These are phyloP conservation scores for Murina feae DNA, from an alignment of 2,113 vertebrate genomes.

Conservation along the genomic window DNA sequence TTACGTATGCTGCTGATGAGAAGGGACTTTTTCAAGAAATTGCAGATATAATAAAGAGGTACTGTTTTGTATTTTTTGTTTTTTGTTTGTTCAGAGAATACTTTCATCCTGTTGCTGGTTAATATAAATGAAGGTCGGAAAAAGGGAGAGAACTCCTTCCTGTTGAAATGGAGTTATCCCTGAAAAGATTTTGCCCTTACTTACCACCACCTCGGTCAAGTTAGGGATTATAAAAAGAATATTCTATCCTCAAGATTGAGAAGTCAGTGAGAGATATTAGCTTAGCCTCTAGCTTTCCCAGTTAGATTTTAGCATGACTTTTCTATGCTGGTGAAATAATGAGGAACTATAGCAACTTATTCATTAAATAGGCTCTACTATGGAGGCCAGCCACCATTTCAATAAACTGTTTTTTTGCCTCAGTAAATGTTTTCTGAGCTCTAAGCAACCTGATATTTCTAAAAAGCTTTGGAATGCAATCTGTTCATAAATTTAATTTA, in stretches of 20 bases:
- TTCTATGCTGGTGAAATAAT: conserved; percentile 2
- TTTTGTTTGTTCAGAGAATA: conserved; percentile 24
- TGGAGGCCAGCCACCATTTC: background rate
- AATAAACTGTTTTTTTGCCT: background rate
- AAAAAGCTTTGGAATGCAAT: background rate
- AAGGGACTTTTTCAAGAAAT: conserved; percentile 94
- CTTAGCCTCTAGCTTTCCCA: background rate
- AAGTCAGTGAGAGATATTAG: background rate
- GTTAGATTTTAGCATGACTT: conserved; percentile 42
- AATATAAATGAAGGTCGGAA: background rate
- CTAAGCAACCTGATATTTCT: background rate
- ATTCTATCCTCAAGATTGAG: background rate
- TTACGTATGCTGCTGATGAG: conserved; percentile 92
- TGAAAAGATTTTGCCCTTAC: background rate
- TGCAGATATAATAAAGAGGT: conserved; percentile 91
- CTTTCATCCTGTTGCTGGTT: background rate
- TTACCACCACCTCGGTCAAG: background rate
- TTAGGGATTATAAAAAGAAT: background rate
- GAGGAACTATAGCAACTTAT: background rate
- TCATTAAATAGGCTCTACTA: conserved; percentile 15
- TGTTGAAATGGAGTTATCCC: background rate
- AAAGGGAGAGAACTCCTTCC: background rate
- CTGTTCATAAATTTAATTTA: conserved; percentile 18
- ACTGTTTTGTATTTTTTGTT: conserved; percentile 77
- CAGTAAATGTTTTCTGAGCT: conserved; percentile 14